Evolutionary conservation across 2,797 vertebrate species (phyloP), one percentile per base, ranked within the genome.

Genomic region (Crocodylus rhombifer): DNA sequence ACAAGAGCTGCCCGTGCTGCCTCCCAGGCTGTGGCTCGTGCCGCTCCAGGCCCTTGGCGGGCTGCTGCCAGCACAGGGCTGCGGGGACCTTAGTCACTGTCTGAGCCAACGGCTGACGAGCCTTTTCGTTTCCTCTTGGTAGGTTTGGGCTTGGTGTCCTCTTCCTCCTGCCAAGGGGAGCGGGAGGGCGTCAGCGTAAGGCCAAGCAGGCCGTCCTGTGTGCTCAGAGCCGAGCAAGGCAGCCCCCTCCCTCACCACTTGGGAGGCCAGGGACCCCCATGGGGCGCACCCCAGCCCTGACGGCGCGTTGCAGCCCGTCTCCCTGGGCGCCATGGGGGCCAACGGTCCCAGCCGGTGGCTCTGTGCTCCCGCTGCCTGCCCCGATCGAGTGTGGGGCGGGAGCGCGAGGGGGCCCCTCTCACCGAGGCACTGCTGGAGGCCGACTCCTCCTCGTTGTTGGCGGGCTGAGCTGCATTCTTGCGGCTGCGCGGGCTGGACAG

Each of bases 111-210:
- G 0, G 99, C 99, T 0, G 99, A 99, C 1, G 99, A 99, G 15
- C 99, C 98, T 97, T 99, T 99, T 96, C 99, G 97, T 97, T 99
- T 99, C 97, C 99, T 97, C 93, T 99, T 99, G 14, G 98, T 98
- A 4, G 99, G 98, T 97, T 99, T 99, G 65, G 99, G 99, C 86
- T 99, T 99, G 4, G 99, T 98, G 96, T 99, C 99, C 87, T 99
- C 99, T 33, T 99, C 99, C 96, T 99, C 99, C 99, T 99, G 96
- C 1, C 80, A 71, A 12, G 55, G 51, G 30, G 3, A 55, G 17
- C 2, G 30, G 15, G 28, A 2, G 10, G 6, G 2, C 7, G 36
- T 11, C 14, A 14, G 7, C 4, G 51, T 21, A 15, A 26, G 79
- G 25, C 17, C 61, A 14, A 61, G 14, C 42, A 51, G 42, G 42